phyloP scores from a whole-genome alignment of 2,888 invertebrate genomes.

The Ormyrus labotus region DNA sequence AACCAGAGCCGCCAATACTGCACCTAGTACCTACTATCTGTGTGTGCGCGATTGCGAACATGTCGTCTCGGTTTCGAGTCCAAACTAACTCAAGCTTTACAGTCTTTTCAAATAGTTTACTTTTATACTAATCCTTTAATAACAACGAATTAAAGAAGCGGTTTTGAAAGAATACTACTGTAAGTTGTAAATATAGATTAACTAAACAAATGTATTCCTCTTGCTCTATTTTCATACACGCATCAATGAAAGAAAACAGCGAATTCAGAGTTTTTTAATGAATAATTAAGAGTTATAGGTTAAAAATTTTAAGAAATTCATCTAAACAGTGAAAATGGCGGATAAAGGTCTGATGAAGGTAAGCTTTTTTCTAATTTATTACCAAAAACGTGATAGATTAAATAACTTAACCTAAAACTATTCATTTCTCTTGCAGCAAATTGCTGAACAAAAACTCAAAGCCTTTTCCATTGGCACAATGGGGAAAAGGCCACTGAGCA shows the following conservation, averaged over 20 bases:
- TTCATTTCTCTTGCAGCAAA: constrained; percentile 74
- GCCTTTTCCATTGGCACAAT: constrained; percentile 86
- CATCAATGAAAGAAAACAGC: constrained; percentile 16
- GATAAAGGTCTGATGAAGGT: constrained; percentile 74
- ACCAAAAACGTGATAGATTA: background rate
- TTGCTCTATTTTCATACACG: constrained; percentile 6
- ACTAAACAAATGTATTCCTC: constrained; percentile 18
- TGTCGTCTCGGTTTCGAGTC: constrained; percentile 1
- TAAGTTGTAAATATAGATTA: constrained; percentile 24
- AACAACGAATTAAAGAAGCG: background rate
- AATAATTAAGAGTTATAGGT: background rate
- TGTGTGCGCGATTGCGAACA: background rate
- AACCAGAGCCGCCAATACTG: too few relatives aligned
- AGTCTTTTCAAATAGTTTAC: background rate
- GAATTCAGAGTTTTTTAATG: constrained; percentile 8
- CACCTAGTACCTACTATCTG: too few relatives aligned
- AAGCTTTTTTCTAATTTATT: constrained; percentile 33
- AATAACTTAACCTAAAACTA: constrained; percentile 31
- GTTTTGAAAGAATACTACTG: background rate
- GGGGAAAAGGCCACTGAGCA: constrained; percentile 86
- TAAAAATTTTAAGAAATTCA: constrained; percentile 19
- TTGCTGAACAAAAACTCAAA: constrained; percentile 85
- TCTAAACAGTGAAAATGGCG: constrained; percentile 65
- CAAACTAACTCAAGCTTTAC: background rate
- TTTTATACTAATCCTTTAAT: background rate